Evolutionary conservation across 2,797 vertebrate species (phyloP).

Genomic region (Enteromius mattozi): DNA sequence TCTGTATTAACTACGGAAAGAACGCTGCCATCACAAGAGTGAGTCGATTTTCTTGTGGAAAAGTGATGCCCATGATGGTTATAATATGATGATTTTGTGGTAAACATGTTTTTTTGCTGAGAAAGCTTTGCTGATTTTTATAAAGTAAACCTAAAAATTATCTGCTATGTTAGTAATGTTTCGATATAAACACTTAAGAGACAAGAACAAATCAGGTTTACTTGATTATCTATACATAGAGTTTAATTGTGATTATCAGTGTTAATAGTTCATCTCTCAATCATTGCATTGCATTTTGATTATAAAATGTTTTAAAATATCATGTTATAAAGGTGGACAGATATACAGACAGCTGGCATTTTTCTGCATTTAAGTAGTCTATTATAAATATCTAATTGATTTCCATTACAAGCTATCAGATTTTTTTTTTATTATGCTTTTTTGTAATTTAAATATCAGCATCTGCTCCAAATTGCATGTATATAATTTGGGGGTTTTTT

Average conservation of each 20-base stretch:
- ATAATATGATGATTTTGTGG: neutral
- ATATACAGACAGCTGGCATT: neutral
- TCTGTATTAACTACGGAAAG: slow-evolving; percentile 96
- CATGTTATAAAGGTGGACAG: neutral
- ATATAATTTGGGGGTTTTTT: neutral
- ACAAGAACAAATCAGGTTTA: neutral
- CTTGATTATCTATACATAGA: neutral
- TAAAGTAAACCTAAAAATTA: neutral
- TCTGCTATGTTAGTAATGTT: neutral
- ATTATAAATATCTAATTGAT: neutral
- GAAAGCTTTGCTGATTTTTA: no score
- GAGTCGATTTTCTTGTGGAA: slow-evolving; percentile 58
- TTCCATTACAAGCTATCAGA: neutral
- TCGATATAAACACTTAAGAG: neutral
- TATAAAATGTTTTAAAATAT: neutral
- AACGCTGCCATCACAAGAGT: slow-evolving; percentile 90
- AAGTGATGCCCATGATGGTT: neutral
- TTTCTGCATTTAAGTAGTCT: neutral
- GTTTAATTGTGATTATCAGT: neutral
- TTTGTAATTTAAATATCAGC: neutral
- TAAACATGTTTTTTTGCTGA: neutral
- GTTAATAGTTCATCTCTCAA: neutral
- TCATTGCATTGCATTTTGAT: neutral
- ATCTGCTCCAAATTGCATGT: neutral
- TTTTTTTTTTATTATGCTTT: neutral